Evolutionary conservation across 30 jellyfish, hydroid and myxozoan genomes (phyloP).

Genomic region (Aurelia coerulea): DNA sequence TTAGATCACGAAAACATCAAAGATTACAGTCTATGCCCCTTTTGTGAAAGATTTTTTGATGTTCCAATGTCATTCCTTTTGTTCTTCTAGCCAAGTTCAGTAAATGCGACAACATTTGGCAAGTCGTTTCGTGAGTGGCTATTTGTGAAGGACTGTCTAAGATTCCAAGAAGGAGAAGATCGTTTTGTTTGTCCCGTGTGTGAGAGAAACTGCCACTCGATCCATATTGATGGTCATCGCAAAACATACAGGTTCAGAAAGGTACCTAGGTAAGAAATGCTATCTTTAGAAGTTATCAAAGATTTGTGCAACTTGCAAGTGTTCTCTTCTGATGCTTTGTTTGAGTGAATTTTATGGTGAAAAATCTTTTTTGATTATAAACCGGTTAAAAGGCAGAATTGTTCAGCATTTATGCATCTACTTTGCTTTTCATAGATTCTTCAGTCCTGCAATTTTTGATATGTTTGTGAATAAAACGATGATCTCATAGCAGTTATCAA

Average conservation of each 20-base stretch:
- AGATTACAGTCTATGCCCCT: no score
- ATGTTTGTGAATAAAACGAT: no score
- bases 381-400: no score
- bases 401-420: no score
- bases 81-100: constrained; percentile 2
- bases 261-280: not conserved
- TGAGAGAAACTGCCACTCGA: constrained; percentile 24
- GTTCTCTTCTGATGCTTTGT: not conserved
- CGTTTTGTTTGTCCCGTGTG: constrained; percentile 35
- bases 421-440: no score
- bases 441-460: no score
- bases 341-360: not conserved
- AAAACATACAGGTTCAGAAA: constrained; percentile 32
- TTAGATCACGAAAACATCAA: no score
- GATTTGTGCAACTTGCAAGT: not conserved
- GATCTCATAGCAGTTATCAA: no score
- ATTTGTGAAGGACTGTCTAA: no score
- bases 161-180: constrained; percentile 40
- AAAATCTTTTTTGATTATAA: not conserved
- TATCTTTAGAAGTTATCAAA: not conserved
- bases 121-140: constrained; percentile 35
- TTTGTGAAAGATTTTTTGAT: no score
- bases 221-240: constrained; percentile 44
- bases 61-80: not conserved
- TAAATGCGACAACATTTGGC: constrained; percentile 20